Base-by-base conservation (phyloP, 2,797 vertebrate species). In the Lepidocolaptes lacrymiger region DNA sequence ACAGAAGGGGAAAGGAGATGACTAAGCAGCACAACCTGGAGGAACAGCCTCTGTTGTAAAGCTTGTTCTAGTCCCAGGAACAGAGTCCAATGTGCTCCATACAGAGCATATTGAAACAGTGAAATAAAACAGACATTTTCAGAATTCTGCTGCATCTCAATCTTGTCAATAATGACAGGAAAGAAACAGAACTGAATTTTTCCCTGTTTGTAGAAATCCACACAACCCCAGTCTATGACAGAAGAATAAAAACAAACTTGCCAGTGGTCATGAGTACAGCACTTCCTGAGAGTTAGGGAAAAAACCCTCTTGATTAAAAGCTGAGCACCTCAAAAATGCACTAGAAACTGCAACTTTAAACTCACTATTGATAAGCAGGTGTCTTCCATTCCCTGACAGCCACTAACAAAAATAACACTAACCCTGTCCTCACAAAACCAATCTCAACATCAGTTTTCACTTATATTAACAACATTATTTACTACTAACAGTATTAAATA, bases 1-100 rank as follows among this genome's bases (percentile, higher is more conserved):
- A 89, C 80, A 90, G 75, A 91, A 88, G 55, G 73, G 44, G 34
- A 51, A 21, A 59, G 91, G 81, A 43, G 62, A 81, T 75, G 79
- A 95, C 75, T 85, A 85, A 91, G 89, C 73, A 86, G 93, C 88
- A 78, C 49, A 88, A 93, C 88, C 85, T 90, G 79, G 49, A 89
- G 39, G 19, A 94, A 85, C 82, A 89, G 79, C 5, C 84, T 71
- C 85, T 71, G 30, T 63, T 59, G 56, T 1, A 77, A 56, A 10
- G 52, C 83, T 74, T 89, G 67, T 51, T 90, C 73, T 56, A 43
- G 54, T 85, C 68, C 78, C 64, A 78, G 56, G 75, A 85, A 78
- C 17, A 23, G 32, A 83, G 56, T 48, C 67, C 79, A 91, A 46
- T 46, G 37, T 68, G 78, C 54, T 82, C 78, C 46, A 17, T 6